A percentile compares a stretch with the other conserved stretches of the same genome.
Evolutionary conservation across 2,797 vertebrate species (phyloP).

Genomic region (Carapus acus): DNA sequence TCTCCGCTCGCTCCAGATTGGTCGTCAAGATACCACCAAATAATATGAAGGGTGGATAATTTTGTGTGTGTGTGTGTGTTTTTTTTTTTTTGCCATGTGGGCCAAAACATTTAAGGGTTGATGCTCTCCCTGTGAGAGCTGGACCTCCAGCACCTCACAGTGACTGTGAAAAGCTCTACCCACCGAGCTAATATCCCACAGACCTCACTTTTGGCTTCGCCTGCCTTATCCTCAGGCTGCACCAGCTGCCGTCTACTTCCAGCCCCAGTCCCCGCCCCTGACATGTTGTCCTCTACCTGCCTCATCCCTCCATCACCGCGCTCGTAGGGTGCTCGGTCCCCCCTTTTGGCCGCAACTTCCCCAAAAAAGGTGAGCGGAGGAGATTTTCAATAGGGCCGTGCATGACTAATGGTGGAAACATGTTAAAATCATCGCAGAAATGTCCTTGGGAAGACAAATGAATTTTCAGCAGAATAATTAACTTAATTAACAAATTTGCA

Average conservation of each 20-base stretch:
- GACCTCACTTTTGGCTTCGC: conserved; percentile 57
- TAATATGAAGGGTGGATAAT: background rate
- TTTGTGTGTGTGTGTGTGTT: too few species aligned
- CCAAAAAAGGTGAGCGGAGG: conserved; percentile 89
- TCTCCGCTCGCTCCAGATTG: too few species aligned
- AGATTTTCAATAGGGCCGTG: conserved; percentile 91
- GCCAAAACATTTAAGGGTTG: conserved; percentile 38
- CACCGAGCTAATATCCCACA: conserved; percentile 59
- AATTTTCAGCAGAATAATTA: conserved; percentile 99
- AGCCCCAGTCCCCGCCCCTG: conserved; percentile 47
- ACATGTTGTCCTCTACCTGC: conserved; percentile 53
- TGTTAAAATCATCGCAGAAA: conserved; percentile 99
- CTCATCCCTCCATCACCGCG: conserved; percentile 43
- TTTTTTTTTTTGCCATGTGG: conserved; percentile 17
- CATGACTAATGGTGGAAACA: conserved; percentile 99
- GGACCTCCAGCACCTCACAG: conserved; percentile 48
- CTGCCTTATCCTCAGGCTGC: conserved; percentile 59
- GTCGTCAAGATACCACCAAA: background rate
- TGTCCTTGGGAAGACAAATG: conserved; percentile 99
- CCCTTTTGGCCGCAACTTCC: conserved; percentile 54
- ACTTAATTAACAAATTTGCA: conserved; percentile 99
- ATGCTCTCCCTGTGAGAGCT: conserved; percentile 32
- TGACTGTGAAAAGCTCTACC: conserved; percentile 40
- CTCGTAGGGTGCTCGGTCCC: conserved; percentile 38
- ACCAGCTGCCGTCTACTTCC: conserved; percentile 63